phyloP scores from a whole-genome alignment of 2,888 invertebrate genomes.

The Papilio elwesi region DNA sequence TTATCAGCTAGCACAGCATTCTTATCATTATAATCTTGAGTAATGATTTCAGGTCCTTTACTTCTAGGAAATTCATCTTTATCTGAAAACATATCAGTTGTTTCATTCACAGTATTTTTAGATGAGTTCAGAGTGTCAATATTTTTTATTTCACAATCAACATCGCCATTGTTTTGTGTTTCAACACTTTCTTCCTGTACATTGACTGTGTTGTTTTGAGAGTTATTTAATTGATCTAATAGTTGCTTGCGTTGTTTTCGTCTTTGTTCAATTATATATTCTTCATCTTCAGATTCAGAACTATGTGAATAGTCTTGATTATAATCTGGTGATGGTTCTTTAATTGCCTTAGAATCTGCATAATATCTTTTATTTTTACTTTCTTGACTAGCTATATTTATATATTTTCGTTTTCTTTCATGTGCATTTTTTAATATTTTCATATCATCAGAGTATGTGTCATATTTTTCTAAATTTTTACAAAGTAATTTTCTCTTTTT shows the following conservation, averaged over 20 bases:
- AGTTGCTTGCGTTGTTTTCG: constrained; percentile 94
- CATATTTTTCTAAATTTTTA: constrained; percentile 65
- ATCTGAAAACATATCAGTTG: constrained; percentile 96
- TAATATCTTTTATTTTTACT: constrained; percentile 18
- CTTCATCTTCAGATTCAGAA: constrained; percentile 92
- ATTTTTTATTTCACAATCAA: constrained; percentile 49
- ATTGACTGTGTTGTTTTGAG: constrained; percentile 45
- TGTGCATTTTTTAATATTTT: constrained; percentile 43
- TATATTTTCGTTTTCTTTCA: constrained; percentile 51
- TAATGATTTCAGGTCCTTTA: constrained; percentile 59
- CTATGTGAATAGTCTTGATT: constrained; percentile 83
- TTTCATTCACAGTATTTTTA: constrained; percentile 73
- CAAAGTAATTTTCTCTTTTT: constrained; percentile 68
- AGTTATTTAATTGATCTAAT: constrained; percentile 81
- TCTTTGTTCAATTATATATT: constrained; percentile 94
- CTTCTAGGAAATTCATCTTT: constrained; percentile 92
- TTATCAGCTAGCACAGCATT: constrained; percentile 97
- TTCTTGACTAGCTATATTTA: constrained; percentile 44
- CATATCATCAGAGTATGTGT: constrained; percentile 50
- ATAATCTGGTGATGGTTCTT: constrained; percentile 72
- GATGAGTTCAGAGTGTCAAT: constrained; percentile 51
- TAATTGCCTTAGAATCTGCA: constrained; percentile 11
- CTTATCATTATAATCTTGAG: constrained; percentile 71
- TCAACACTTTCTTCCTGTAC: constrained; percentile 44
- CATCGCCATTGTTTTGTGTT: constrained; percentile 35